A percentile compares a stretch with the other conserved stretches of the same genome.
Conservation (phyloP, 2,113 vertebrate genomes). For the Procapra przewalskii region DNA sequence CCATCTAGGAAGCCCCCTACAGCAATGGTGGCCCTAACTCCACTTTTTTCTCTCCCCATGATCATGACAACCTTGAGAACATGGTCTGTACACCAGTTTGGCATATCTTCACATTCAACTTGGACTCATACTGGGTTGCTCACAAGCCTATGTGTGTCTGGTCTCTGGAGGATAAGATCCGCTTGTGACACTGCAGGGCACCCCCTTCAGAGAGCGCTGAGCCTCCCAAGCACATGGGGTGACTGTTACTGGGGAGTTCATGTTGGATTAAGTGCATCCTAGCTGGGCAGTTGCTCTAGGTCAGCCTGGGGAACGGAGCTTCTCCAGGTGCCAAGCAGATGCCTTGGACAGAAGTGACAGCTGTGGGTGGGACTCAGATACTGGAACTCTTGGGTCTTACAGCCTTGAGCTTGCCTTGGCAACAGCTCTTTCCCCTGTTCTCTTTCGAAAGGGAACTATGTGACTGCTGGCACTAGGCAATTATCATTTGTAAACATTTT, state of each 20-base stretch:
- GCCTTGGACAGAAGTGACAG: conserved; percentile 30
- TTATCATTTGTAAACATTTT: conserved; percentile 66
- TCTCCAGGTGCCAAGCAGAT: conserved; percentile 25
- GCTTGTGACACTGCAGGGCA: not conserved
- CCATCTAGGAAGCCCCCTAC: not conserved
- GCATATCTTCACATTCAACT: not conserved
- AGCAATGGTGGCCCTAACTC: too few relatives aligned
- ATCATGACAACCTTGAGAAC: not conserved
- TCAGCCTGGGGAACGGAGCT: not conserved
- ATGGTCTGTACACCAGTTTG: accelerated
- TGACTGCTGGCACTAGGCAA: conserved; percentile 69
- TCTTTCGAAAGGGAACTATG: conserved; percentile 62
- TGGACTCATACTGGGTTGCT: not conserved
- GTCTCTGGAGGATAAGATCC: not conserved
- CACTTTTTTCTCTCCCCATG: not conserved
- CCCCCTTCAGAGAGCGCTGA: not conserved
- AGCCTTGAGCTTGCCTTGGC: conserved; percentile 46
- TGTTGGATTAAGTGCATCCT: not conserved
- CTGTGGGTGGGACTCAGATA: conserved; percentile 42
- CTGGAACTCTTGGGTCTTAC: not conserved
- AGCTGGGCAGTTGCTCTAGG: not conserved
- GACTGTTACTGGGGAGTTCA: accelerated
- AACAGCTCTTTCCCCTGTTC: conserved; percentile 46
- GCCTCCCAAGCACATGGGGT: not conserved
- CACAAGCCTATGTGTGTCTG: accelerated